A percentile compares a stretch with the other conserved stretches of the same genome.
Evolutionary conservation across 2,113 vertebrate genomes (phyloP).

Genomic region (Numenius arquata): DNA sequence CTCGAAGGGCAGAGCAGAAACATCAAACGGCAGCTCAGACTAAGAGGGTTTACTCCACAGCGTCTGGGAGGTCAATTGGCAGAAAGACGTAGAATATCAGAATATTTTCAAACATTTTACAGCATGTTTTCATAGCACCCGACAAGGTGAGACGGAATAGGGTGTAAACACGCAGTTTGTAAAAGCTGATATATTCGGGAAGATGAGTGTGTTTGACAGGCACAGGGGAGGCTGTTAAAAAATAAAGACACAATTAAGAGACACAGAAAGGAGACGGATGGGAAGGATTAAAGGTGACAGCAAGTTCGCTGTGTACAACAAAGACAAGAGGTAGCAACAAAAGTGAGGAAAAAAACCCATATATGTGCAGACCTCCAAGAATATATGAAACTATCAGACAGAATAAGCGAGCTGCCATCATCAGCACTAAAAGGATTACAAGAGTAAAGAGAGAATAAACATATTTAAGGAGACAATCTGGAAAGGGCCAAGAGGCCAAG

Average conservation of each 20-base stretch:
- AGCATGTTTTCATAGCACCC: background rate
- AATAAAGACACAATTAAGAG: background rate
- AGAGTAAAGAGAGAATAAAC: background rate
- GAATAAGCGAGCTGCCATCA: background rate
- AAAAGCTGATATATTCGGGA: background rate
- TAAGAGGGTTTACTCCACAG: background rate
- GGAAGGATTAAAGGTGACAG: background rate
- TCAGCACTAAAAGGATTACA: background rate
- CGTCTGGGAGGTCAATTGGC: background rate
- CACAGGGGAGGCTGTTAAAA: background rate
- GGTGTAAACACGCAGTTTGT: background rate
- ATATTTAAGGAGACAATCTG: background rate
- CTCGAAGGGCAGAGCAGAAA: background rate
- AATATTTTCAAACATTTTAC: background rate
- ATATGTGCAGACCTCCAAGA: background rate
- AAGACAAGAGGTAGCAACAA: background rate
- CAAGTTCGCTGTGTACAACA: background rate
- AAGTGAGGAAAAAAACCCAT: background rate
- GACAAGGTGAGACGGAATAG: background rate
- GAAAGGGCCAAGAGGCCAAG: background rate
- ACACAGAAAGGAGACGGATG: background rate
- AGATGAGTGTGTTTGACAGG: background rate
- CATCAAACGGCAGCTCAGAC: background rate
- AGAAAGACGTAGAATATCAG: background rate
- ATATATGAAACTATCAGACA: background rate